Conservation (phyloP, 2,113 vertebrate species). For the Pangasianodon hypophthalmus region DNA sequence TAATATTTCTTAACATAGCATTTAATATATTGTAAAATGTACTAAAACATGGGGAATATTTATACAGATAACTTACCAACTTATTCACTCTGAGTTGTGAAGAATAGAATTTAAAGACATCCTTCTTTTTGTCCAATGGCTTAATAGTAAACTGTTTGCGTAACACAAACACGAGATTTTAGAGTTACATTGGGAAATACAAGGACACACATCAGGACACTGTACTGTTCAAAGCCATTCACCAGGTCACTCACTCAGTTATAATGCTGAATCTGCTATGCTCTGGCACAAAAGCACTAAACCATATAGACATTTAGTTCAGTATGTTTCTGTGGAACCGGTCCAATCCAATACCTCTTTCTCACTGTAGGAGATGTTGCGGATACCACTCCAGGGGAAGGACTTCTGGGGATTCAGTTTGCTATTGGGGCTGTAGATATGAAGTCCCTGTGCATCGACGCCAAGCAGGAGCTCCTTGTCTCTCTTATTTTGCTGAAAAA, state of each 20-base stretch:
- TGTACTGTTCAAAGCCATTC: not conserved
- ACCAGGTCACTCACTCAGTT: not conserved
- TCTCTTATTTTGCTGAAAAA: conserved; percentile 85
- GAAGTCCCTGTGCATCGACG: conserved; percentile 87
- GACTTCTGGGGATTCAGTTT: conserved; percentile 88
- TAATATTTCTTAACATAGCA: not conserved
- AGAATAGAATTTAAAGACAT: conserved; percentile 92
- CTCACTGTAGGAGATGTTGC: conserved; percentile 89
- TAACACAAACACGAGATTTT: conserved; percentile 4
- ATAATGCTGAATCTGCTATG: not conserved
- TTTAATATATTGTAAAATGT: not conserved
- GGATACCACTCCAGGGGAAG: conserved; percentile 87
- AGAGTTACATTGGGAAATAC: not conserved
- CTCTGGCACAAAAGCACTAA: not conserved
- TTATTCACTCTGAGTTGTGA: conserved; percentile 90
- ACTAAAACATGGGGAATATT: not conserved
- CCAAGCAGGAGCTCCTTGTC: conserved; percentile 85
- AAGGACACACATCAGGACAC: not conserved
- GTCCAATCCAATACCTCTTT: conserved; percentile 77
- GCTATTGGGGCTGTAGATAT: conserved; percentile 87
- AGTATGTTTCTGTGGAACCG: not conserved
- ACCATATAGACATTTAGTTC: not conserved
- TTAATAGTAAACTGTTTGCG: conserved; percentile 84
- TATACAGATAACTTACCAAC: conserved; percentile 73
- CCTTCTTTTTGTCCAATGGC: conserved; percentile 89